phyloP scores from a whole-genome alignment of 2,888 invertebrate genomes.

The Drosophila nigritarsus region DNA sequence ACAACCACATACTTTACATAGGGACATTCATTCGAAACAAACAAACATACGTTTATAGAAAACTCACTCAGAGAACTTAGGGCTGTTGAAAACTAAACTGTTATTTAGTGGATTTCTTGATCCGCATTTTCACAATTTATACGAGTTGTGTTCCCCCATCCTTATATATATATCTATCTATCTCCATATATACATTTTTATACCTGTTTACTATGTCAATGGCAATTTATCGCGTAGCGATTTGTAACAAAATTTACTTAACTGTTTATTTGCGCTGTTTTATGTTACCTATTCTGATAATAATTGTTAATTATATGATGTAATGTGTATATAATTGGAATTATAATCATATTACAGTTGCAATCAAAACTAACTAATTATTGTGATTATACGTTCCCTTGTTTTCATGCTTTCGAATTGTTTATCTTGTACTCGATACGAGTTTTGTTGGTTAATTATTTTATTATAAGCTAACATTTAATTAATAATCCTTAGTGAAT shows the following conservation, averaged over 20 bases:
- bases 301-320: slow-evolving; percentile 24
- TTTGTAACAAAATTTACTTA: slow-evolving; percentile 33
- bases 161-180: slow-evolving; percentile 2
- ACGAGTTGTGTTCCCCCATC: slow-evolving; percentile 31
- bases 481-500: slow-evolving; percentile 56
- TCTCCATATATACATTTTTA: slow-evolving; percentile 21
- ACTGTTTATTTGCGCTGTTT: slow-evolving; percentile 39
- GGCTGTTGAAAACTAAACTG: slow-evolving; percentile 67
- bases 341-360: slow-evolving; percentile 18
- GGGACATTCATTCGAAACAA: slow-evolving; percentile 23
- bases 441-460: slow-evolving; percentile 74
- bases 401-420: slow-evolving; percentile 52
- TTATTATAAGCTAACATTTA: slow-evolving; percentile 67
- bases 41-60: slow-evolving; percentile 44
- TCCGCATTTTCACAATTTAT: slow-evolving; percentile 50
- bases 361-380: slow-evolving; percentile 54
- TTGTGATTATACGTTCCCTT: slow-evolving; percentile 63
- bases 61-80: slow-evolving; percentile 77
- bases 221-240: slow-evolving; percentile 60
- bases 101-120: slow-evolving; percentile 72
- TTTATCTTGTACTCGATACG: slow-evolving; percentile 65
- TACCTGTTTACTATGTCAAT: slow-evolving; percentile 25
- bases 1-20: slow-evolving; percentile 27
- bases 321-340: slow-evolving; percentile 12
- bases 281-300: slow-evolving; percentile 36